Conservation (phyloP, 2,113 vertebrate genomes). For the Macquaria australasica region DNA sequence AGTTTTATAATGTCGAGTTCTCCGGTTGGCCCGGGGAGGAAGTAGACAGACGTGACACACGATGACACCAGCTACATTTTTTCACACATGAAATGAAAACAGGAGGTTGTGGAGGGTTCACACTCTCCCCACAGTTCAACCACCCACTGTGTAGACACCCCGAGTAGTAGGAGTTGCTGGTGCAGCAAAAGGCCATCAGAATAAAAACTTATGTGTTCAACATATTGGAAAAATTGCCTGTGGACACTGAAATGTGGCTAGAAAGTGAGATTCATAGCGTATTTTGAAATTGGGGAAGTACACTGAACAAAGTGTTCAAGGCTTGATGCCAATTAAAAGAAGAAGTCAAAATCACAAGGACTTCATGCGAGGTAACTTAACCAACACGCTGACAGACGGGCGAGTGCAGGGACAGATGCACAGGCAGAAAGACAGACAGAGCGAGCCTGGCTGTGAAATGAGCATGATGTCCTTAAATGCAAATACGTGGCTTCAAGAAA, state of each 20-base stretch:
- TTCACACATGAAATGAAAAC: slow-evolving; percentile 23
- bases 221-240: slow-evolving; percentile 10
- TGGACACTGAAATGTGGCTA: slow-evolving; percentile 2
- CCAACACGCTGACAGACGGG: slow-evolving; percentile 9
- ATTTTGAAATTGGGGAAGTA: neutral
- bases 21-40: neutral
- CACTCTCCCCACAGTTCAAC: slow-evolving; percentile 2
- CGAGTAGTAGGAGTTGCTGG: slow-evolving; percentile 31
- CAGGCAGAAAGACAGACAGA: slow-evolving; percentile 3
- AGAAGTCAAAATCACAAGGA: neutral
- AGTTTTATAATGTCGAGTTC: neutral
- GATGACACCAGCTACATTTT: neutral
- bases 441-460: slow-evolving; percentile 26
- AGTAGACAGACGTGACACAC: neutral
- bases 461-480: slow-evolving; percentile 31
- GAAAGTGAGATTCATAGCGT: neutral
- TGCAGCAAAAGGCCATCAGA: slow-evolving; percentile 28
- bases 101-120: slow-evolving; percentile 10
- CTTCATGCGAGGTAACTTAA: neutral
- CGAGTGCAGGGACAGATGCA: neutral
- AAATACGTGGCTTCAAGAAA: slow-evolving; percentile 28
- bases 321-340: neutral
- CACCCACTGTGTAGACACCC: slow-evolving; percentile 32
- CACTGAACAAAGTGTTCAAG: neutral
- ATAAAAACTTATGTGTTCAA: slow-evolving; percentile 6